Evolutionary conservation across 2,113 vertebrate genomes (phyloP).

Genomic region (Misgurnus mizolepis): DNA sequence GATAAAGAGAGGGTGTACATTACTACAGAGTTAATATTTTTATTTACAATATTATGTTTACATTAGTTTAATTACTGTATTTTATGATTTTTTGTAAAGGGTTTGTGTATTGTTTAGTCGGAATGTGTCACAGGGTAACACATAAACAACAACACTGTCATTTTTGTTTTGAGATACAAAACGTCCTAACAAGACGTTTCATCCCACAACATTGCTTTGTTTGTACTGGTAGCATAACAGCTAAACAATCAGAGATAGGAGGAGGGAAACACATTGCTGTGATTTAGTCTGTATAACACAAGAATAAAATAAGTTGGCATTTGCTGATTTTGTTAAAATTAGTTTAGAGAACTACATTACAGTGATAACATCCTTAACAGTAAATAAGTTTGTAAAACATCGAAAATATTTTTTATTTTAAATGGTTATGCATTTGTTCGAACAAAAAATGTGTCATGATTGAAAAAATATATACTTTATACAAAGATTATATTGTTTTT

Average conservation of each 20-base stretch:
- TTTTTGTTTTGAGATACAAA: constrained; percentile 17
- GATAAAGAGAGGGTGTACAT: too few relatives aligned
- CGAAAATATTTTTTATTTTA: not conserved
- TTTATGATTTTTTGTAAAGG: not conserved
- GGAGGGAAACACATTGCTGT: not conserved
- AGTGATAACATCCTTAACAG: too few relatives aligned
- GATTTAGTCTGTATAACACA: not conserved
- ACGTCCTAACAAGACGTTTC: constrained; percentile 24
- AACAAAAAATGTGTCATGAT: not conserved
- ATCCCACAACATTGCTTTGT: constrained; percentile 24
- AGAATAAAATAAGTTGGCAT: too few relatives aligned
- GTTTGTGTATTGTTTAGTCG: not conserved
- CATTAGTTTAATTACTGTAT: too few relatives aligned
- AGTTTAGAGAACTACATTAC: too few relatives aligned
- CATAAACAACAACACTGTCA: constrained; percentile 15
- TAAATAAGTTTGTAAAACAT: not conserved
- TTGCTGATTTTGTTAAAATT: too few relatives aligned
- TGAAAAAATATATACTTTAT: not conserved
- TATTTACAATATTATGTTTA: too few relatives aligned
- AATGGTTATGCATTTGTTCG: not conserved
- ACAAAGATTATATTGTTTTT: not conserved
- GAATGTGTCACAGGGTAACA: constrained; percentile 5
- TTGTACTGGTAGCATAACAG: constrained; percentile 15
- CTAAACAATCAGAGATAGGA: constrained; percentile 16
- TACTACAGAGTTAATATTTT: too few relatives aligned